phyloP scores from a whole-genome alignment of 2,888 invertebrate species.

The Drosophila subquinaria region DNA sequence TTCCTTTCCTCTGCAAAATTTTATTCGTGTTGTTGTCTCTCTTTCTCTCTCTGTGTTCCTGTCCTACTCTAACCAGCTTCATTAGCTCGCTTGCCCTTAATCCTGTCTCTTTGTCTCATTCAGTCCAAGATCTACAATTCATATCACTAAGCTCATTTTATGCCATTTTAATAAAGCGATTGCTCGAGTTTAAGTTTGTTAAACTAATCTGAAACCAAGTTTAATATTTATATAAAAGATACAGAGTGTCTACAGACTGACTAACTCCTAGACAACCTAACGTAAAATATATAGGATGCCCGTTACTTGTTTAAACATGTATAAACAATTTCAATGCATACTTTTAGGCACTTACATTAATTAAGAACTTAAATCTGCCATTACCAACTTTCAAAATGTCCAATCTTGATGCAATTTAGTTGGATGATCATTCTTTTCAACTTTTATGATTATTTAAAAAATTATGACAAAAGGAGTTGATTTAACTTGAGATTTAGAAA shows the following conservation, averaged over 20 bases:
- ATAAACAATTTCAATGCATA: too few relatives aligned
- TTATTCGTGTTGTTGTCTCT: slow-evolving; percentile 5
- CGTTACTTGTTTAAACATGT: too few relatives aligned
- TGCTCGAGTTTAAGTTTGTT: background rate
- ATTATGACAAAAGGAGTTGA: too few relatives aligned
- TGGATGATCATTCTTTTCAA: too few relatives aligned
- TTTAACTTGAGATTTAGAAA: too few relatives aligned
- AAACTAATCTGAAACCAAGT: background rate
- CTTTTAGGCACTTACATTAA: too few relatives aligned
- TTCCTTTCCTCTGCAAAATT: slow-evolving; percentile 1
- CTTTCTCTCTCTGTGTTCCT: slow-evolving; percentile 14
- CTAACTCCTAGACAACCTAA: background rate
- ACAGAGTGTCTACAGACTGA: background rate
- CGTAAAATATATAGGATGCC: too few relatives aligned
- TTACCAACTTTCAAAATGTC: too few relatives aligned
- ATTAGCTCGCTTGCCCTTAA: slow-evolving; percentile 40
- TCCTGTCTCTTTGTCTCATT: slow-evolving; percentile 15
- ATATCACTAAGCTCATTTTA: slow-evolving; percentile 16
- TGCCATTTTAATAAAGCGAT: slow-evolving; percentile 27
- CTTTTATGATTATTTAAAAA: too few relatives aligned
- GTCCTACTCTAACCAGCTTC: slow-evolving; percentile 19
- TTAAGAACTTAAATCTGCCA: too few relatives aligned
- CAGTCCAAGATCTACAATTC: slow-evolving; percentile 7
- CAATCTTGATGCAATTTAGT: too few relatives aligned
- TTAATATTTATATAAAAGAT: too few relatives aligned